These are phyloP conservation scores for Lerema accius DNA, from an alignment of 1,140 invertebrate species.

Conservation along the genomic window DNA sequence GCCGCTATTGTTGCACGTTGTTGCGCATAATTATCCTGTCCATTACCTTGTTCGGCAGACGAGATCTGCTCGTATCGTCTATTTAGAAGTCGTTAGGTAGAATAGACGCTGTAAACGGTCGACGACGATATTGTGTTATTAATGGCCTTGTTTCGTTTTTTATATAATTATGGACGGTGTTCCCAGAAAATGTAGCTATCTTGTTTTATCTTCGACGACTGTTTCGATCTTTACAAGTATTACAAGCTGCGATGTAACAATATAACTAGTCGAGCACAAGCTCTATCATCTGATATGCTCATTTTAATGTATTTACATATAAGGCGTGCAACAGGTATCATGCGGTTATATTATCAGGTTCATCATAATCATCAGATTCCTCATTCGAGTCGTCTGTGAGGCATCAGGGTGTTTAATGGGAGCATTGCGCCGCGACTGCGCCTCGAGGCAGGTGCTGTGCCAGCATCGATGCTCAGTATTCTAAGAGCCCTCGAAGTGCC, in stretches of 20 bases:
- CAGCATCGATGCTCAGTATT: constrained; percentile 22
- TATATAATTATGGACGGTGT: constrained; percentile 17
- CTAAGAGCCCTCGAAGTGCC: constrained; percentile 23
- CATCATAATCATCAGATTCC: constrained; percentile 36
- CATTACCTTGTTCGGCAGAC: constrained; percentile 77
- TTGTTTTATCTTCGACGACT: constrained; percentile 8
- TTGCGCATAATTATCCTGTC: constrained; percentile 80
- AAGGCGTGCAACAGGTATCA: constrained; percentile 37
- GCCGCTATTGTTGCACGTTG: constrained; percentile 79
- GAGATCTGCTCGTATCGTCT: constrained; percentile 65
- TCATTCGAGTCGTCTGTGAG: constrained; percentile 1
- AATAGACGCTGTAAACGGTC: constrained; percentile 67
- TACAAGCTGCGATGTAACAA: background rate
- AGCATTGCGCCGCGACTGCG: constrained; percentile 35
- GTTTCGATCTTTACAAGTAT: background rate
- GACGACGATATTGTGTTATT: constrained; percentile 57
- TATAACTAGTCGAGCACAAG: background rate
- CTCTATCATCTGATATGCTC: constrained; percentile 1
- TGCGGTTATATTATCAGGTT: constrained; percentile 27
- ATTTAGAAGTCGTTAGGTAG: constrained; percentile 73
- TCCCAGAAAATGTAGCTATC: constrained; percentile 20
- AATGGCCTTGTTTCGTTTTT: constrained; percentile 18
- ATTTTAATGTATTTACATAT: constrained; percentile 21
- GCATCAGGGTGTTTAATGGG: constrained; percentile 43
- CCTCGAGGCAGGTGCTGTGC: constrained; percentile 45